Percentiles rank a stretch among this genome's conserved stretches.
phyloP scores from a whole-genome alignment of 1,140 invertebrate species.

The Heliconius hermathena region DNA sequence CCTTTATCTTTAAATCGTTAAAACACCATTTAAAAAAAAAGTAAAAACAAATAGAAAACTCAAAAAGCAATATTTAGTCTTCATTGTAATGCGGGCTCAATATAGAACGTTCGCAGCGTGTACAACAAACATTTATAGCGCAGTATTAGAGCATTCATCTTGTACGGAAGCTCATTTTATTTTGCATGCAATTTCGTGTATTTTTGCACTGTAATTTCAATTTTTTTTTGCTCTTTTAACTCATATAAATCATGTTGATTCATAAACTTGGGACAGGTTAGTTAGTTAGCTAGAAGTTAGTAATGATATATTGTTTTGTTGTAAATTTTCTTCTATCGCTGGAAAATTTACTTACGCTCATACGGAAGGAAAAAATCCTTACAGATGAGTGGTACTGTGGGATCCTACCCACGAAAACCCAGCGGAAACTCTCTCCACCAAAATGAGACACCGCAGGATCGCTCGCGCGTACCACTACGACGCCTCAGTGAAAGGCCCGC shows the following conservation, averaged over 20 bases:
- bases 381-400: too few relatives aligned
- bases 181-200: constrained; percentile 10
- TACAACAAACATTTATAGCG: constrained; percentile 28
- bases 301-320: background rate
- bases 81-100: constrained; percentile 21
- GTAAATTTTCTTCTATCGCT: too few relatives aligned
- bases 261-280: background rate
- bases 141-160: constrained; percentile 29
- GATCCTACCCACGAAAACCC: too few relatives aligned
- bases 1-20: too few relatives aligned
- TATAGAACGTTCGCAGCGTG: constrained; percentile 15
- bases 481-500: too few relatives aligned
- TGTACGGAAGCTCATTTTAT: constrained; percentile 23
- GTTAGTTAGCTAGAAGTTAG: background rate
- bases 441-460: too few relatives aligned
- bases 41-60: background rate
- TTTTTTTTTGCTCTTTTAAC: background rate
- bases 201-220: background rate
- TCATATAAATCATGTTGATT: background rate
- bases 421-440: too few relatives aligned
- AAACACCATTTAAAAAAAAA: background rate
- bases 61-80: constrained; percentile 21
- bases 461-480: too few relatives aligned
- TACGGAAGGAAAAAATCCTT: too few relatives aligned
- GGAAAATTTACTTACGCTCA: too few relatives aligned